Conservation (phyloP, 2,113 vertebrate genomes). For the Dascyllus trimaculatus region DNA sequence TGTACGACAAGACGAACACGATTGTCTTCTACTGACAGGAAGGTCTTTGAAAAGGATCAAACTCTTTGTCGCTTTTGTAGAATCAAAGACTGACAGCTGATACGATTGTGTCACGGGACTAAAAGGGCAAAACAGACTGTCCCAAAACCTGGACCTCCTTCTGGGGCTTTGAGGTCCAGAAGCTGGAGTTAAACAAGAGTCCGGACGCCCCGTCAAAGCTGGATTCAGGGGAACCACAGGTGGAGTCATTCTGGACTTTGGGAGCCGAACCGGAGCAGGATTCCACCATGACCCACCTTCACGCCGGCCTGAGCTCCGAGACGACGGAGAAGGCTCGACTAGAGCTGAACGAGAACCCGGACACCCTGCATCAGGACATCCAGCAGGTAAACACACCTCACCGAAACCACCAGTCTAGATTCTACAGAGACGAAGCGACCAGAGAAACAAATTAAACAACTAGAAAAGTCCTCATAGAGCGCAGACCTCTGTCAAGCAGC, state of each 20-base stretch:
- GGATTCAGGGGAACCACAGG: neutral
- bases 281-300: slow-evolving; percentile 92
- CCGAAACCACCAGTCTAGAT: too few species aligned
- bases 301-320: slow-evolving; percentile 94
- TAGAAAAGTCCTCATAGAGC: too few species aligned
- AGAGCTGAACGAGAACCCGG: slow-evolving; percentile 98
- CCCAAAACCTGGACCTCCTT: neutral
- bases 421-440: too few species aligned
- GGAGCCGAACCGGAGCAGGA: neutral
- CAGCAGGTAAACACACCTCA: slow-evolving; percentile 88
- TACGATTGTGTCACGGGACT: slow-evolving; percentile 32
- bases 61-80: neutral
- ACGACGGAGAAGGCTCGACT: slow-evolving; percentile 96
- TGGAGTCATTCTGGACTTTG: neutral
- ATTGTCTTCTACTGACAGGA: slow-evolving; percentile 23
- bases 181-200: neutral
- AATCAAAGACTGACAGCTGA: slow-evolving; percentile 18
- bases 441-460: too few species aligned
- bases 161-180: neutral
- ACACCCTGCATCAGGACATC: slow-evolving; percentile 97
- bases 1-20: neutral
- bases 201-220: neutral
- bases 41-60: neutral
- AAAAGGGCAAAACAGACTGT: neutral
- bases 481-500: too few species aligned